These are phyloP conservation scores for Dreissena rostriformis DNA, from an alignment of 1,140 invertebrate species.

Conservation along the genomic window DNA sequence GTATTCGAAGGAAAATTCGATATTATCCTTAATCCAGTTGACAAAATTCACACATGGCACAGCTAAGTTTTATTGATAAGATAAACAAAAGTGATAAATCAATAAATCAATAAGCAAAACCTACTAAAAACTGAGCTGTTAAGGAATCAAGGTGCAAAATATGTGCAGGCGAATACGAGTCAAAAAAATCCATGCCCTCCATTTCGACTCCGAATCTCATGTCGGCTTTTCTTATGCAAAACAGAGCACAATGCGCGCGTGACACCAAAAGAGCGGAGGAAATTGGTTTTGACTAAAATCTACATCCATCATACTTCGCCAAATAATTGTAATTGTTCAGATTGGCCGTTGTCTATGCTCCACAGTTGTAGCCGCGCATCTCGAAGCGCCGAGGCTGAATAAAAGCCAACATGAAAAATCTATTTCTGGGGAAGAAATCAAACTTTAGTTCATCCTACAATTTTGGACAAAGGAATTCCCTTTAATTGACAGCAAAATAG, in stretches of 20 bases:
- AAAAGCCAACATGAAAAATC: conserved; percentile 52
- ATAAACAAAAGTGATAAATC: too few relatives aligned
- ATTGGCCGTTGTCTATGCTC: conserved; percentile 42
- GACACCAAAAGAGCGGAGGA: conserved; percentile 41
- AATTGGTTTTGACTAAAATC: conserved; percentile 58
- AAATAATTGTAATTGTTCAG: conserved; percentile 59
- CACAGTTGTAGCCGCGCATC: conserved; percentile 35
- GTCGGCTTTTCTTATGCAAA: conserved; percentile 39
- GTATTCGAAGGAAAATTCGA: too few relatives aligned
- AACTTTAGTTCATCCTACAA: conserved; percentile 54
- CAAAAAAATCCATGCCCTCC: too few relatives aligned
- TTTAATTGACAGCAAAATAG: conserved; percentile 59
- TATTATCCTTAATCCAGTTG: too few relatives aligned
- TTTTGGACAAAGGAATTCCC: conserved; percentile 49
- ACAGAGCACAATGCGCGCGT: conserved; percentile 32
- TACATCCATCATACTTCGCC: conserved; percentile 49
- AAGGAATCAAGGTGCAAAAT: too few relatives aligned
- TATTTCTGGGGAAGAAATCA: conserved; percentile 57
- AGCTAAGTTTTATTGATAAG: too few relatives aligned
- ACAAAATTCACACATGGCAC: too few relatives aligned
- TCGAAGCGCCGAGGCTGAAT: conserved; percentile 45
- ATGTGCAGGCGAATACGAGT: too few relatives aligned
- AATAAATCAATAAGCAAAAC: too few relatives aligned
- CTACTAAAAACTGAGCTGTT: too few relatives aligned
- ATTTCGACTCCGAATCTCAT: too few relatives aligned